Evolutionary conservation across 1,140 invertebrate genomes (phyloP), one percentile per base, ranked within the genome.

Genomic region (Plutomurus gul): DNA sequence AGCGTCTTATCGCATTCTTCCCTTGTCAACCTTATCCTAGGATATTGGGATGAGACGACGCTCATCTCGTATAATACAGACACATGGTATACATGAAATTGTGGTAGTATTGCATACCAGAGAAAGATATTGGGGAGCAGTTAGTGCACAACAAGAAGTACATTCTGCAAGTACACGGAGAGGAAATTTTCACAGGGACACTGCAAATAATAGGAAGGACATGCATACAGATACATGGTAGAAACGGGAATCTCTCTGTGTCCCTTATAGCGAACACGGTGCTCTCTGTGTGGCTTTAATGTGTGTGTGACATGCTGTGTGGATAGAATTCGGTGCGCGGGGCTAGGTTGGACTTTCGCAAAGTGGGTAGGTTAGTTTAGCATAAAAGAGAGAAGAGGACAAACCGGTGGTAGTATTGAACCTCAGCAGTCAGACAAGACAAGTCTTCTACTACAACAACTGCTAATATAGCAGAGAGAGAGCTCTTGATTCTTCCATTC

Each of bases 311-410:
- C 47, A 18, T 25, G 25, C 25, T 51, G 56, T n/a, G n/a, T n/a
- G n/a, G n/a, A n/a, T n/a, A 65, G 36, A 65, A 65, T 65, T 65
- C 10, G 25, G 56, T 65, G 56, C 56, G 56, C 56, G 56, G 20
- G 56, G 56, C 56, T 65, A 65, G 56, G 56, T 65, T 33, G 30
- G 56, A 65, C 56, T 36, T 65, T 65, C 56, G 56, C 56, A 33
- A 65, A 65, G 27, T 75, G 73, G 73, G 27, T 46, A 75, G 73
- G 73, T 75, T 75, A 75, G 73, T 75, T 46, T 75, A 25, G 43
- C 30, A 46, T 46, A 47, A 73, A 43, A 76, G 56, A 76, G 75
- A 13, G 33, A 56, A 20, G 20, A 18, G 39, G 18, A n/a, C 56
- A 27, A 27, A 77, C 51, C 43, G 18, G 40, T 46, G 36, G 36